Conservation (phyloP, 2,888 invertebrate species). For the Sarcophaga caerulescens region DNA sequence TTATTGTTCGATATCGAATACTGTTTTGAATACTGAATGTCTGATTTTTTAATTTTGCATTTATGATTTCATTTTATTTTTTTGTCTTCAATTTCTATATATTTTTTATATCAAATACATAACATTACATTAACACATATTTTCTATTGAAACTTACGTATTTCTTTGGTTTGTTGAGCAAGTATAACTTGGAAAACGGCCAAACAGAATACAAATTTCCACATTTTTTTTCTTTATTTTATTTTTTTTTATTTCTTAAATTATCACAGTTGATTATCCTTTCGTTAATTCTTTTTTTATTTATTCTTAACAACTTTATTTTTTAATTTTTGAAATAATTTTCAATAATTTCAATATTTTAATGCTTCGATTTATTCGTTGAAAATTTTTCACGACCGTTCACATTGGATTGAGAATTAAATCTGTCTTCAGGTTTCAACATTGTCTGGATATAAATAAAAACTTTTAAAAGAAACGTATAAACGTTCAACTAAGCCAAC, state of each 20-base stretch:
- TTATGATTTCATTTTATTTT: too few relatives aligned
- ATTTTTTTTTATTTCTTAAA: slow-evolving; percentile 43
- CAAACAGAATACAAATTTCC: slow-evolving; percentile 71
- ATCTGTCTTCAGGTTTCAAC: slow-evolving; percentile 70
- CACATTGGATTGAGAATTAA: slow-evolving; percentile 69
- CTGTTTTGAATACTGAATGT: too few relatives aligned
- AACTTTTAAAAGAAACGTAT: slow-evolving; percentile 40
- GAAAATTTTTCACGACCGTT: slow-evolving; percentile 62
- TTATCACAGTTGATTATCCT: slow-evolving; percentile 55
- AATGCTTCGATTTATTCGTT: slow-evolving; percentile 10
- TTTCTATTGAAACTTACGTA: slow-evolving; percentile 71
- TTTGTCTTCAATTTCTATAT: too few relatives aligned
- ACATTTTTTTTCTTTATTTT: slow-evolving; percentile 70
- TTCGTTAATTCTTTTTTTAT: slow-evolving; percentile 17
- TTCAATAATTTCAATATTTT: slow-evolving; percentile 12
- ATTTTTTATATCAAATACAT: neutral
- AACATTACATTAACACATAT: neutral
- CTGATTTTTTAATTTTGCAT: too few relatives aligned
- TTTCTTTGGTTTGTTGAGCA: slow-evolving; percentile 71
- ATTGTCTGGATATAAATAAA: slow-evolving; percentile 72
- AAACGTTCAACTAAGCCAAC: slow-evolving; percentile 30
- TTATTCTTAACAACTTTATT: slow-evolving; percentile 9
- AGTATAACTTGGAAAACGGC: slow-evolving; percentile 71
- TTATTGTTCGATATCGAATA: too few relatives aligned
- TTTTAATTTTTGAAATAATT: neutral